Percentiles rank a stretch among this genome's conserved stretches.
Evolutionary conservation across 2,888 invertebrate genomes (phyloP).

Genomic region (Hololepta plana): DNA sequence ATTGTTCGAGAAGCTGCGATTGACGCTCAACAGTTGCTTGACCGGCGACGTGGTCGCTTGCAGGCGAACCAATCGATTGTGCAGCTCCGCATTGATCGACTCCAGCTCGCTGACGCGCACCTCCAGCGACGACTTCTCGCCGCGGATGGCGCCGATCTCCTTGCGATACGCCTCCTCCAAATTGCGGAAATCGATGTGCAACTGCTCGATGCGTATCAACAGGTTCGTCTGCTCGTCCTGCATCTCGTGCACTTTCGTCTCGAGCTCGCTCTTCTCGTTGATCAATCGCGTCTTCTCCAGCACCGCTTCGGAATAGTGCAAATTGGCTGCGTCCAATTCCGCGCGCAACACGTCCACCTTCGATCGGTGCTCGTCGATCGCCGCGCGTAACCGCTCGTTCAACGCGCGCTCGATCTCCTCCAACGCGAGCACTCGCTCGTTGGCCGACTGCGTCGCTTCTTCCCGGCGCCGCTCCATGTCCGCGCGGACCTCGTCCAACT

Average conservation of each 20-base stretch:
- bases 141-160: constrained; percentile 13
- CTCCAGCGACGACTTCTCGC: constrained; percentile 29
- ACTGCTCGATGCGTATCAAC: constrained; percentile 23
- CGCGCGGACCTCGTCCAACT: constrained; percentile 16
- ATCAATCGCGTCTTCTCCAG: constrained; percentile 55
- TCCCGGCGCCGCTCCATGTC: constrained; percentile 18
- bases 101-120: constrained; percentile 26
- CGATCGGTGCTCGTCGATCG: constrained; percentile 32
- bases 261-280: constrained; percentile 45
- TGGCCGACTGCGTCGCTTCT: constrained; percentile 20
- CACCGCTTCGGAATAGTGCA: constrained; percentile 56
- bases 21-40: constrained; percentile 7
- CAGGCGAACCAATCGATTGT: constrained; percentile 20
- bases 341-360: constrained; percentile 37
- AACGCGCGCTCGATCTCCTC: constrained; percentile 47
- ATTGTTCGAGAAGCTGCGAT: not conserved
- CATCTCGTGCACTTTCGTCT: constrained; percentile 41
- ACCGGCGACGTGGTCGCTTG: constrained; percentile 4
- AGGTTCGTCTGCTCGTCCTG: constrained; percentile 32
- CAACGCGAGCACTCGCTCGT: constrained; percentile 36
- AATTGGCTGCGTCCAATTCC: constrained; percentile 50
- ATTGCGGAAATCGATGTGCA: constrained; percentile 19
- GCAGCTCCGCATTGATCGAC: constrained; percentile 22
- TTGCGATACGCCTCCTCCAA: constrained; percentile 16
- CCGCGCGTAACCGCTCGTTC: constrained; percentile 54